These are phyloP conservation scores for Achroia grisella DNA, from an alignment of 1,140 invertebrate species.

Conservation along the genomic window DNA sequence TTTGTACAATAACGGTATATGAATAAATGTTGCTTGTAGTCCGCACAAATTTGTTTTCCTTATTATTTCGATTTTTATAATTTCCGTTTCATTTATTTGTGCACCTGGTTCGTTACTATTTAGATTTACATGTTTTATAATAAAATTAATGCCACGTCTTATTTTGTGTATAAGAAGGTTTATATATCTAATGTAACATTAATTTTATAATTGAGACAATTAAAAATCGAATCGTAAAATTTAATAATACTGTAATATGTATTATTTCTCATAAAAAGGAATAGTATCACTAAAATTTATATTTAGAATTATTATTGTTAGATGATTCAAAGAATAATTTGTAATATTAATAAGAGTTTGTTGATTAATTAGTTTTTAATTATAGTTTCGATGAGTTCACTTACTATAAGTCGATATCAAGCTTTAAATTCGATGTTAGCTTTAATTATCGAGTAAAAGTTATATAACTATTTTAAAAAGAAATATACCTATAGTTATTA, in stretches of 20 bases:
- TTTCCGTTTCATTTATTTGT: not conserved
- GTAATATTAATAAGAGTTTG: not conserved
- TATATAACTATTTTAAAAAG: constrained; percentile 38
- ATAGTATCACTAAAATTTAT: no score
- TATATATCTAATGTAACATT: no score
- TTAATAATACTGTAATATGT: no score
- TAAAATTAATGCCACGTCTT: no score
- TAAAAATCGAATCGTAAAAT: no score
- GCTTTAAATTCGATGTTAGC: constrained; percentile 71
- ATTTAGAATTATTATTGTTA: no score
- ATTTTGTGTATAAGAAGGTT: no score
- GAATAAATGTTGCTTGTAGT: constrained; percentile 33
- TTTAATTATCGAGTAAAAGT: constrained; percentile 59
- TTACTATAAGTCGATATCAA: constrained; percentile 51
- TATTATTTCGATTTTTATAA: no score
- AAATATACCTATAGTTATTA: not conserved
- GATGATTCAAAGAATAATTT: no score
- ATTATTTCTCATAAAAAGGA: no score
- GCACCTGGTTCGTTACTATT: not conserved
- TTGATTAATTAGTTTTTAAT: constrained; percentile 14
- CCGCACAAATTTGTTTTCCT: not conserved
- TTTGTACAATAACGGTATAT: constrained; percentile 51
- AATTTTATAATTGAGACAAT: no score
- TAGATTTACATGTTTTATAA: no score
- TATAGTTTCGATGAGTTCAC: constrained; percentile 29